phyloP scores from a whole-genome alignment of 1,140 invertebrate species.

The Pogonomyrmex californicus region DNA sequence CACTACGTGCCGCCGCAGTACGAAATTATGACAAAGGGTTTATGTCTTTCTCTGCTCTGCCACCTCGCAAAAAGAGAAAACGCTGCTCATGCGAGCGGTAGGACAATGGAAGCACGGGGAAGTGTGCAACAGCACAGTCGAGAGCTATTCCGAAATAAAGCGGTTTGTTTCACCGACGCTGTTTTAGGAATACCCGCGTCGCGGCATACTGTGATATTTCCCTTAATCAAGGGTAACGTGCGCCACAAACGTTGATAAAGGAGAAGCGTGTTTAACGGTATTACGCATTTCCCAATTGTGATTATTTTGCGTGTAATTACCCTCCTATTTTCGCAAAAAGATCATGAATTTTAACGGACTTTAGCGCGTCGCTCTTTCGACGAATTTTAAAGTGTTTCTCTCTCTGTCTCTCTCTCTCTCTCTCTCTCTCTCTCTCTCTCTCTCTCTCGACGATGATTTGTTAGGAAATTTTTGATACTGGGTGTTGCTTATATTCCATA shows the following conservation, averaged over 20 bases:
- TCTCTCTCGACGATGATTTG: background rate
- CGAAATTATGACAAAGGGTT: conserved; percentile 74
- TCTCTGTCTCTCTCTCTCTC: too few species aligned
- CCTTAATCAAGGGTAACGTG: conserved; percentile 22
- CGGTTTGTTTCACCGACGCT: conserved; percentile 44
- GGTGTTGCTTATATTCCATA: background rate
- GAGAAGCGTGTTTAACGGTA: background rate
- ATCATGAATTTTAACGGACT: background rate
- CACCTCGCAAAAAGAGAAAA: conserved; percentile 43
- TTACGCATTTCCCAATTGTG: background rate
- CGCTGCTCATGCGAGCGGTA: conserved; percentile 27
- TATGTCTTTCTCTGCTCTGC: conserved; percentile 55
- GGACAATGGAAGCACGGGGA: conserved; percentile 44
- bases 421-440: too few species aligned
- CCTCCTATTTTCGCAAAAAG: background rate
- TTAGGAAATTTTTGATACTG: background rate
- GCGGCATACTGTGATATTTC: conserved; percentile 15
- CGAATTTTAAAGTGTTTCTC: background rate
- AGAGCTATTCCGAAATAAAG: conserved; percentile 53
- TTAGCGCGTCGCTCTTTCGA: background rate
- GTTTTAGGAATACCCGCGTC: conserved; percentile 43
- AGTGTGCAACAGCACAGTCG: conserved; percentile 26
- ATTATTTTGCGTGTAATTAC: conserved; percentile 8
- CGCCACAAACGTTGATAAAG: conserved; percentile 28
- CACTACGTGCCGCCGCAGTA: conserved; percentile 62